phyloP scores from a whole-genome alignment of 2,888 invertebrate species.

The Pammene aurita region DNA sequence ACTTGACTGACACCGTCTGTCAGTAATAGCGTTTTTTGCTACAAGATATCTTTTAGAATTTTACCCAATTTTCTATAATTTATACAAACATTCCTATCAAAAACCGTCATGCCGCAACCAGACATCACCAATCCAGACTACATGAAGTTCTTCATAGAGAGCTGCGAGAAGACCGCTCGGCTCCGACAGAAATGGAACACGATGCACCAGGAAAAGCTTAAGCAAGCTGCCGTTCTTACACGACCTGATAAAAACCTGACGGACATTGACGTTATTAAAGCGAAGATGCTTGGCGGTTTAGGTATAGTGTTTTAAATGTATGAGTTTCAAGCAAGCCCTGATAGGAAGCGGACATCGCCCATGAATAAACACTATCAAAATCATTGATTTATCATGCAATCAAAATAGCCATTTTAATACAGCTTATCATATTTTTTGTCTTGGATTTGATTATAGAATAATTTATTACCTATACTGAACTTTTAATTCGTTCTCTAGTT shows the following conservation, averaged over 20 bases:
- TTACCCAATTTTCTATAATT: constrained; percentile 15
- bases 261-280: constrained; percentile 51
- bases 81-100: constrained; percentile 27
- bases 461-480: too few species aligned
- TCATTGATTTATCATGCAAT: too few species aligned
- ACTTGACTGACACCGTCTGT: background rate
- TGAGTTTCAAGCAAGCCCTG: too few species aligned
- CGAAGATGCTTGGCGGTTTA: constrained; percentile 51
- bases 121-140: constrained; percentile 59
- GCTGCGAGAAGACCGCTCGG: constrained; percentile 57
- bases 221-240: constrained; percentile 53
- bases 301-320: background rate
- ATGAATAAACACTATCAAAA: too few species aligned
- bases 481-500: too few species aligned
- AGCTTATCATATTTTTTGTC: too few species aligned
- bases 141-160: constrained; percentile 60
- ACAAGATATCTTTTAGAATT: background rate
- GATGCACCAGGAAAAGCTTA: constrained; percentile 49
- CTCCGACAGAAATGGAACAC: constrained; percentile 61
- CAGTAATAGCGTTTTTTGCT: background rate
- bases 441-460: too few species aligned
- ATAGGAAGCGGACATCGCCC: too few species aligned
- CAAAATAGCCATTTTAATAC: too few species aligned
- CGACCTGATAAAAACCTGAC: constrained; percentile 54
- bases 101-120: constrained; percentile 52